phyloP scores from a whole-genome alignment of 2,113 vertebrate species.

The Tupaia tana region DNA sequence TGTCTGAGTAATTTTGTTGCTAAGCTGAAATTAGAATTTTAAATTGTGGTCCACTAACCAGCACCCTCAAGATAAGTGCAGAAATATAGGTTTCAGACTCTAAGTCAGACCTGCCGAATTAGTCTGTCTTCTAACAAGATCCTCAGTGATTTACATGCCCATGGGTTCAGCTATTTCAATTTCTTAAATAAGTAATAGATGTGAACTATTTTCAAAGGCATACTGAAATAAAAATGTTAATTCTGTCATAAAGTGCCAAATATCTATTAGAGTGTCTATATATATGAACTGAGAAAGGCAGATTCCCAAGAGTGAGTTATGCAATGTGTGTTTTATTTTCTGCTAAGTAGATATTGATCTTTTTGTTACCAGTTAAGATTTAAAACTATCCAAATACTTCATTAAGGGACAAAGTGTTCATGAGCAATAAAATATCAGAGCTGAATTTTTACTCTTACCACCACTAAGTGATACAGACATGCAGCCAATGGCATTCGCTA shows the following conservation, averaged over 20 bases:
- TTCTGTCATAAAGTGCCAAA: constrained; percentile 38
- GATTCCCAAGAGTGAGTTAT: neutral
- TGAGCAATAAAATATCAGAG: neutral
- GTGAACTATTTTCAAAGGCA: neutral
- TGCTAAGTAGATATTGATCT: neutral
- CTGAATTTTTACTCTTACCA: constrained; percentile 23
- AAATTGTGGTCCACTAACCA: neutral
- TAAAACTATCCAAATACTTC: constrained; percentile 12
- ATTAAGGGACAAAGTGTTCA: neutral
- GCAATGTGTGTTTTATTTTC: neutral
- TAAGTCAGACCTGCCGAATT: neutral
- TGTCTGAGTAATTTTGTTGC: constrained; percentile 35
- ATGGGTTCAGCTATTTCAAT: neutral
- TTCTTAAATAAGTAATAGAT: neutral
- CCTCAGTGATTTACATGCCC: neutral
- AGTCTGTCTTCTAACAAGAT: neutral
- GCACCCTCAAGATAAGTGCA: neutral
- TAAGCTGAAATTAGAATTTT: constrained; percentile 61
- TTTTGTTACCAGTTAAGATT: constrained; percentile 24
- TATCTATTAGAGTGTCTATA: neutral
- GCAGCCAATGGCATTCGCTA: neutral
- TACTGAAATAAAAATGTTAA: neutral
- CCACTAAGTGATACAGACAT: neutral
- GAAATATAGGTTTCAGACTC: neutral
- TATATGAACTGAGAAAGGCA: neutral